Evolutionary conservation across 2,888 invertebrate species (phyloP).

Genomic region (Invenusta paracnida): DNA sequence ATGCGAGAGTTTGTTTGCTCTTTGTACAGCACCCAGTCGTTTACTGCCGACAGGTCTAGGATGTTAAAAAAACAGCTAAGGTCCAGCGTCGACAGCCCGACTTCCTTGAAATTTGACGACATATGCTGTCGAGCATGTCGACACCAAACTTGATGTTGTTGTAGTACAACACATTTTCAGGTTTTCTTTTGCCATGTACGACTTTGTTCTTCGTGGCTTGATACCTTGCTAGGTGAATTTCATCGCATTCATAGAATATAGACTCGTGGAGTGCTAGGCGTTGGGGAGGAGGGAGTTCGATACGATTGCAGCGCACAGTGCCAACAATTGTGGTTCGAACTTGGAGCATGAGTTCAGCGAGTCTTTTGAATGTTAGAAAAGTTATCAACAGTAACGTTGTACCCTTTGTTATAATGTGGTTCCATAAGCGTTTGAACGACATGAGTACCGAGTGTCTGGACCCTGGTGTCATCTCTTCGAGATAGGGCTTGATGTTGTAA

Average conservation of each 20-base stretch:
- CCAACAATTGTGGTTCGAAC: slow-evolving; percentile 4
- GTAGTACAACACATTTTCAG: neutral
- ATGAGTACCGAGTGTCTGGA: neutral
- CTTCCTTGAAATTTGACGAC: slow-evolving; percentile 7
- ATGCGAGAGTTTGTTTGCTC: neutral
- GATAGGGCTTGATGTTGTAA: slow-evolving; percentile 23
- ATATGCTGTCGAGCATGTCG: slow-evolving; percentile 16
- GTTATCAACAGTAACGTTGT: slow-evolving; percentile 20
- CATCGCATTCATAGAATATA: neutral
- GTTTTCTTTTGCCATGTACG: slow-evolving; percentile 20
- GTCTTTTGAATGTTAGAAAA: neutral
- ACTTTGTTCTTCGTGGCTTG: neutral
- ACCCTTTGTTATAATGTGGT: slow-evolving; percentile 13
- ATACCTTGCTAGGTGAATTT: neutral
- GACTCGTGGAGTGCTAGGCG: too few species aligned
- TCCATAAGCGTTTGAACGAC: slow-evolving; percentile 19
- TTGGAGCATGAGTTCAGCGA: neutral
- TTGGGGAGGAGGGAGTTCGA: neutral
- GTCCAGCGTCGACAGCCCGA: slow-evolving; percentile 5
- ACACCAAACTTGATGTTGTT: slow-evolving; percentile 16
- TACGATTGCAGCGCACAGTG: neutral
- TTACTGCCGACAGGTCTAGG: too few species aligned
- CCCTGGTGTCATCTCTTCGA: neutral
- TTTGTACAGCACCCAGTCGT: neutral
- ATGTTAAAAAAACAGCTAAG: neutral